Conservation (phyloP, 2,113 vertebrate genomes). For the mouse (Mus musculus) region GRCm39 chr11:61876501-61877000, state of each 20-base stretch:
- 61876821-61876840: too few species aligned
- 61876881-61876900: too few species aligned
- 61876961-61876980: background rate
- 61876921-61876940: background rate
- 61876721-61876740: too few species aligned
- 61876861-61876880: background rate
- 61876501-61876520: slow-evolving; percentile 58
- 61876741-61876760: too few species aligned
- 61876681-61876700: background rate
- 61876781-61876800: too few species aligned
- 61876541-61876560: slow-evolving; percentile 8
- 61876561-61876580: background rate
- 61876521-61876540: background rate
- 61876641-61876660: slow-evolving; percentile 15
- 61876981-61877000: background rate
- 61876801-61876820: too few species aligned
- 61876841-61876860: background rate
- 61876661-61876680: slow-evolving; percentile 9
- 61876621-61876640: slow-evolving; percentile 33
- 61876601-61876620: slow-evolving; percentile 34
- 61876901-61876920: background rate
- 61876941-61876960: background rate
- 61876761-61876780: too few species aligned
- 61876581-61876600: background rate
- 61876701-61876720: background rate